phyloP scores from a whole-genome alignment of 1,140 invertebrate genomes.

The Agrilus planipennis region DNA sequence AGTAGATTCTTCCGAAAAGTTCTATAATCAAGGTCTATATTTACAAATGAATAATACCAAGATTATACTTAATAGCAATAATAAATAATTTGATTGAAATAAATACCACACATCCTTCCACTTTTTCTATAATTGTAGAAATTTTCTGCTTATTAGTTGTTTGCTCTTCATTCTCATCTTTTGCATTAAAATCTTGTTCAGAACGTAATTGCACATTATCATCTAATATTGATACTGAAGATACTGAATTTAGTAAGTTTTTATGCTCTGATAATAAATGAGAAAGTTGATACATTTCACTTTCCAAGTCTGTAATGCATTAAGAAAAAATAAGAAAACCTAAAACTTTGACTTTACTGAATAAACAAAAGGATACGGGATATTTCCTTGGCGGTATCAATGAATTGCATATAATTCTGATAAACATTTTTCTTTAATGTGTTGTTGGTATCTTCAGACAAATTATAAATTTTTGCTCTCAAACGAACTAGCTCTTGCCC shows the following conservation, averaged over 20 bases:
- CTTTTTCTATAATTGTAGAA: conserved; percentile 71
- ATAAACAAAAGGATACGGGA: conserved; percentile 51
- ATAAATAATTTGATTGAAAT: not conserved
- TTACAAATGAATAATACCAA: conserved; percentile 1
- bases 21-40: conserved; percentile 39
- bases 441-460: conserved; percentile 81
- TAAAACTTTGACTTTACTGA: not conserved
- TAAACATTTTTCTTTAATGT: conserved; percentile 94
- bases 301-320: conserved; percentile 66
- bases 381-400: conserved; percentile 96
- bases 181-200: conserved; percentile 45
- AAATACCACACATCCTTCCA: conserved; percentile 69
- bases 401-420: conserved; percentile 96
- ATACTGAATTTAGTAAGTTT: conserved; percentile 66
- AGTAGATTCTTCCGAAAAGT: conserved; percentile 59
- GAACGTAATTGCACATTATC: conserved; percentile 44
- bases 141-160: conserved; percentile 54
- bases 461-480: conserved; percentile 69
- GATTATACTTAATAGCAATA: not conserved
- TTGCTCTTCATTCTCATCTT: conserved; percentile 50
- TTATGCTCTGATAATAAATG: conserved; percentile 92
- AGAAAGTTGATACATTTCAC: conserved; percentile 97
- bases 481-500: conserved; percentile 72
- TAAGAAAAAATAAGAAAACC: conserved; percentile 1
- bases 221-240: conserved; percentile 57